Evolutionary conservation across 2,113 vertebrate genomes (phyloP).

Genomic region (Echinops telfairi): DNA sequence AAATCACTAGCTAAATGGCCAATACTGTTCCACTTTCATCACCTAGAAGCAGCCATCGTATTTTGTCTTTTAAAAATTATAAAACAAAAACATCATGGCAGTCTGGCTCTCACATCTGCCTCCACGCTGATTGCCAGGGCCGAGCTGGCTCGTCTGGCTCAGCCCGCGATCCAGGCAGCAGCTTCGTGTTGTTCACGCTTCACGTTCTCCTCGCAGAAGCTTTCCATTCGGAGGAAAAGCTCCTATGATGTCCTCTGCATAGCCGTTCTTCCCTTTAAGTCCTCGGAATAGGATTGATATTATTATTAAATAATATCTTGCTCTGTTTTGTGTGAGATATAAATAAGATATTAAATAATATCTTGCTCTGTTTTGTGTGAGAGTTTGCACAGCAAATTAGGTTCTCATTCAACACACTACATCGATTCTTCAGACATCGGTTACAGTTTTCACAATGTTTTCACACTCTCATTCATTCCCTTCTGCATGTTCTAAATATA

Average conservation of each 20-base stretch:
- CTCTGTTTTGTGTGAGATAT: neutral
- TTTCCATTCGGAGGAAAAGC: neutral
- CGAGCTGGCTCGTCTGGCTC: conserved; percentile 75
- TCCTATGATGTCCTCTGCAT: neutral
- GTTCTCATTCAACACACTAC: neutral
- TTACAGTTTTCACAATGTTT: neutral
- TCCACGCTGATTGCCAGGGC: conserved; percentile 60
- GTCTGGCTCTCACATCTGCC: conserved; percentile 79
- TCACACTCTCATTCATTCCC: neutral
- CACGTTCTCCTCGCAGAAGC: neutral
- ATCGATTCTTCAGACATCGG: neutral
- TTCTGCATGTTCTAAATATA: neutral
- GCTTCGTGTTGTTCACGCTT: neutral
- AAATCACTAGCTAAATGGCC: conserved; percentile 70
- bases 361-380: neutral
- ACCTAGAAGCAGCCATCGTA: conserved; percentile 59
- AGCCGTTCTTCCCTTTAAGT: neutral
- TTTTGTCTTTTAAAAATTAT: conserved; percentile 67
- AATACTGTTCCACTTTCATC: conserved; percentile 54
- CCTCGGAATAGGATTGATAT: too few relatives aligned
- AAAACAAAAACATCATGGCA: conserved; percentile 76
- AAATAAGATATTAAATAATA: too few relatives aligned
- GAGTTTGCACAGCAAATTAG: neutral
- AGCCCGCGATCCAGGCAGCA: conserved; percentile 30
- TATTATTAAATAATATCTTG: too few relatives aligned